Conservation (phyloP, 2,888 invertebrate species). For the Cephus pygmeus region DNA sequence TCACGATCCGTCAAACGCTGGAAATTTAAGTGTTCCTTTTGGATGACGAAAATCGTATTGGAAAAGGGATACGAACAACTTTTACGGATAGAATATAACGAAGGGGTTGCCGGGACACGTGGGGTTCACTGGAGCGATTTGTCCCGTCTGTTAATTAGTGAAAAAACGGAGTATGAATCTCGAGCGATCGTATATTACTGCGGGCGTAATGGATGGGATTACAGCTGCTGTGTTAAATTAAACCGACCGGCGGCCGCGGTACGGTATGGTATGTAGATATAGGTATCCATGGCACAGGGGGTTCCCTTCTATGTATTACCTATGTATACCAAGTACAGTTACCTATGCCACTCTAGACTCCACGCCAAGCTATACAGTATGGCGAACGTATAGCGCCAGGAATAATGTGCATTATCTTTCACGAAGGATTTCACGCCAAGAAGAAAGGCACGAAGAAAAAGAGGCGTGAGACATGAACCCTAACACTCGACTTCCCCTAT, state of each 20-base stretch:
- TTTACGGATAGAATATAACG: conserved; percentile 7
- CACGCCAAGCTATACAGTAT: background rate
- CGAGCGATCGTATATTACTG: conserved; percentile 67
- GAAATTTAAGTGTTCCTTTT: background rate
- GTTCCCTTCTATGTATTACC: conserved; percentile 48
- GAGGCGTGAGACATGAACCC: background rate
- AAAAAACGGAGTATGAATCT: conserved; percentile 67
- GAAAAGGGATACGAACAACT: background rate
- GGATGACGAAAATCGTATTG: background rate
- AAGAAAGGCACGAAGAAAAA: background rate
- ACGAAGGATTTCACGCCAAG: background rate
- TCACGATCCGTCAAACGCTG: background rate
- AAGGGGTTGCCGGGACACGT: conserved; percentile 31
- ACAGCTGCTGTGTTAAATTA: conserved; percentile 67
- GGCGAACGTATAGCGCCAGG: background rate
- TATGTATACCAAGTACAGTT: conserved; percentile 49
- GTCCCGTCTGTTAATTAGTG: conserved; percentile 68
- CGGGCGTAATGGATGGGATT: conserved; percentile 66
- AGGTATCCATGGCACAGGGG: conserved; percentile 49
- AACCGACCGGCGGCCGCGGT: conserved; percentile 62
- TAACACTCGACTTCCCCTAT: background rate
- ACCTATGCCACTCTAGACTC: conserved; percentile 32
- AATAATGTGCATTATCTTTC: background rate
- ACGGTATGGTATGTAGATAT: conserved; percentile 56
- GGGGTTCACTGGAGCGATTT: conserved; percentile 63